A percentile compares a stretch with the other conserved stretches of the same genome.
Evolutionary conservation across 2,888 invertebrate genomes (phyloP).

Genomic region (Ditula angustiorana): DNA sequence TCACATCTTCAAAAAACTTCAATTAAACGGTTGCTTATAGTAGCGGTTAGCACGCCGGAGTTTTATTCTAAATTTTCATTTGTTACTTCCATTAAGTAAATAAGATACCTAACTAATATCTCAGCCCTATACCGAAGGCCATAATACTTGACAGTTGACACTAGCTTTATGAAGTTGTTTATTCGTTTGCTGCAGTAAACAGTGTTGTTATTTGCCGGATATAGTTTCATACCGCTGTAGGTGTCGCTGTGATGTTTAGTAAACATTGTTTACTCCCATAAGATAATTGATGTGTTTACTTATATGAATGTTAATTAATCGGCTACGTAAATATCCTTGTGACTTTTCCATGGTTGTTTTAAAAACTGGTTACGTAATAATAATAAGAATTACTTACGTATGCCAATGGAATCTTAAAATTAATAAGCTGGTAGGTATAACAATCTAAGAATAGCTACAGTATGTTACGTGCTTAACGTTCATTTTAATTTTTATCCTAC

Average conservation of each 20-base stretch:
- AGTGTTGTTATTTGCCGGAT: not conserved
- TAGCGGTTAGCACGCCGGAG: too few species aligned
- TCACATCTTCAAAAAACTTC: too few species aligned
- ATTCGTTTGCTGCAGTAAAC: not conserved
- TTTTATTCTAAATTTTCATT: too few species aligned
- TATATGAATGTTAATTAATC: not conserved
- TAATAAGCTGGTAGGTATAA: too few species aligned
- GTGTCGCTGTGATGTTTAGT: not conserved
- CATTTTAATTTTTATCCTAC: too few species aligned
- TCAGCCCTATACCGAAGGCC: not conserved
- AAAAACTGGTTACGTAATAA: not conserved
- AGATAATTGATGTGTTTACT: conserved; percentile 28
- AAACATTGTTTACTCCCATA: not conserved
- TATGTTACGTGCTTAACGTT: too few species aligned
- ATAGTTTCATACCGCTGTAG: not conserved
- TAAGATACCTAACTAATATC: not conserved
- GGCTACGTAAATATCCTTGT: not conserved
- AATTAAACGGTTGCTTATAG: too few species aligned
- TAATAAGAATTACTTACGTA: not conserved
- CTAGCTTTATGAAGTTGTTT: not conserved
- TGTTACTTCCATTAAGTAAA: too few species aligned
- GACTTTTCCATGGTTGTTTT: not conserved
- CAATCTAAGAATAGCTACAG: too few species aligned
- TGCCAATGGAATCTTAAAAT: not conserved
- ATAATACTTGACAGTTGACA: not conserved